These are phyloP conservation scores for Peromyscus leucopus DNA, from an alignment of 2,113 vertebrate species.

Conservation along the genomic window DNA sequence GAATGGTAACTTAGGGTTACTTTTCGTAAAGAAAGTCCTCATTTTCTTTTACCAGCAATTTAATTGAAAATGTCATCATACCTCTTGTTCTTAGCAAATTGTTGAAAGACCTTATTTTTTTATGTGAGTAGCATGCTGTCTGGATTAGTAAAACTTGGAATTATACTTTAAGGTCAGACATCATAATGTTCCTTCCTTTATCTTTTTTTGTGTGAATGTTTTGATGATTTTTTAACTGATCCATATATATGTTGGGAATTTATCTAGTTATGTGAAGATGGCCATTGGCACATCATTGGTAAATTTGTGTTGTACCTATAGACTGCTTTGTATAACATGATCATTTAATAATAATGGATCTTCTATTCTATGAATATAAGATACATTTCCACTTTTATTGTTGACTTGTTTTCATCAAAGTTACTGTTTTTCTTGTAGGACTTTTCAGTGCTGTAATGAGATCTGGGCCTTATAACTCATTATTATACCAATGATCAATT, in stretches of 20 bases:
- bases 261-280: too few species aligned
- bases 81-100: background rate
- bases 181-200: background rate
- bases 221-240: background rate
- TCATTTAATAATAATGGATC: background rate
- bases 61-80: background rate
- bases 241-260: background rate
- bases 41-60: background rate
- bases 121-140: background rate
- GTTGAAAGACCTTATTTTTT: background rate
- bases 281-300: fast-evolving
- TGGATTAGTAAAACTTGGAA: background rate
- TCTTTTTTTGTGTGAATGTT: background rate
- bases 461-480: background rate
- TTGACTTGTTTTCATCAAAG: background rate
- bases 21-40: background rate
- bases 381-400: background rate
- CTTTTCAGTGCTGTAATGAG: background rate
- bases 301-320: background rate
- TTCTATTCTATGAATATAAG: background rate
- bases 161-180: background rate
- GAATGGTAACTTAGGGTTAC: background rate
- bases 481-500: background rate
- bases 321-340: background rate
- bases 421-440: background rate